phyloP scores from a whole-genome alignment of 1,140 invertebrate genomes.

The Steinernema khuongi region DNA sequence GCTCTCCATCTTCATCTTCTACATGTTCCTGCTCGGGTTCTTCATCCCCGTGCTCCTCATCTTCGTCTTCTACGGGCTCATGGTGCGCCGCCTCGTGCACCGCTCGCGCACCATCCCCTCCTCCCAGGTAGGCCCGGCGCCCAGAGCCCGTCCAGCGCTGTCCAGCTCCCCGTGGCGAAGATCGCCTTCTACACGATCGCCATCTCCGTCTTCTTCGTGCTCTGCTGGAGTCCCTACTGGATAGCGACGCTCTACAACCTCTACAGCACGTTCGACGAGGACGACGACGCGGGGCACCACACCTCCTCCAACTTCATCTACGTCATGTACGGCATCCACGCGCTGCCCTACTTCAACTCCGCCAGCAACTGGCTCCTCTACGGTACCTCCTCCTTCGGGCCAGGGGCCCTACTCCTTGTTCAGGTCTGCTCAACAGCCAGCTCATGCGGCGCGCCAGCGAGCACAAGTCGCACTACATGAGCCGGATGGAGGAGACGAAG shows the following conservation, averaged over 20 bases:
- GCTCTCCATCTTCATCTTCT: constrained; percentile 44
- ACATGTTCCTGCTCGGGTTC: constrained; percentile 52
- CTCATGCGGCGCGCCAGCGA: constrained; percentile 22
- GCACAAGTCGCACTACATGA: constrained; percentile 13
- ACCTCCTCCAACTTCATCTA: constrained; percentile 45
- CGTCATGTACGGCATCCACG: constrained; percentile 56
- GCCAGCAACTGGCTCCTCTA: constrained; percentile 55
- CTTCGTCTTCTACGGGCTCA: constrained; percentile 52
- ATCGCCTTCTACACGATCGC: constrained; percentile 56
- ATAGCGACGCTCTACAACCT: constrained; percentile 36
- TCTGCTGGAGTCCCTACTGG: constrained; percentile 52
- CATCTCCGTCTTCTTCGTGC: constrained; percentile 52
- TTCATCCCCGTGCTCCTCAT: constrained; percentile 50
- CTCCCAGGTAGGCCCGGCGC: constrained; percentile 28
- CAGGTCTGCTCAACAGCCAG: constrained; percentile 23
- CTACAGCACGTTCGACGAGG: constrained; percentile 27
- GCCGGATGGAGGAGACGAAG: constrained; percentile 12
- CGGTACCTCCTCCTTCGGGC: constrained; percentile 29
- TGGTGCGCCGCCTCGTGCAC: constrained; percentile 43
- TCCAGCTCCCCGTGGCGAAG: constrained; percentile 47
- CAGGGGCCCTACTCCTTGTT: not conserved
- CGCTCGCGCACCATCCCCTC: constrained; percentile 40
- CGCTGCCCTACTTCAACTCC: constrained; percentile 56
- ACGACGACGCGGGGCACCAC: not conserved
- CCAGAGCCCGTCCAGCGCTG: constrained; percentile 1